phyloP scores from a whole-genome alignment of 2,797 vertebrate genomes.

The Peromyscus aztecus region DNA sequence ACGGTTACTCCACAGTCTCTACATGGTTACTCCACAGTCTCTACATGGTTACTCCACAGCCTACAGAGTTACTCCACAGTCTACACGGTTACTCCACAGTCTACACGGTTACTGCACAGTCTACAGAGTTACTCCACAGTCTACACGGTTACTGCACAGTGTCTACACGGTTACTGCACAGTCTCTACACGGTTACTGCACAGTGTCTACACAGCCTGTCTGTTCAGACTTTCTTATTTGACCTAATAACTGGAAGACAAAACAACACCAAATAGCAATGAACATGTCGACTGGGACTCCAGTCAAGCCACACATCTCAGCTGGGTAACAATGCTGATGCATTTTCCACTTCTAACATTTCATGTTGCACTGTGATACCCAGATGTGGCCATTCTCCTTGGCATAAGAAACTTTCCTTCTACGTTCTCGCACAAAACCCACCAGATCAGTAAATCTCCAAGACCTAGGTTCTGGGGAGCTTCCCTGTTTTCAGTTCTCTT shows the following conservation, averaged over 20 bases:
- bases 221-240: neutral
- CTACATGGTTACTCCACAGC: neutral
- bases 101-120: neutral
- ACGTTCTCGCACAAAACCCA: neutral
- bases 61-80: neutral
- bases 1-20: neutral
- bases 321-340: neutral
- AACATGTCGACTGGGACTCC: neutral
- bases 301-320: neutral
- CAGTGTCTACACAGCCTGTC: neutral
- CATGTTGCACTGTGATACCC: neutral
- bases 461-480: conserved; percentile 11
- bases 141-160: too few species aligned
- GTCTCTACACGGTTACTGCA: too few species aligned
- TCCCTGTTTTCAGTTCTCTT: conserved; percentile 7
- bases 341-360: neutral
- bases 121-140: neutral
- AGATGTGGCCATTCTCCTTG: neutral
- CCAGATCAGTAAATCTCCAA: neutral
- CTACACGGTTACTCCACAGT: neutral
- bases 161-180: too few species aligned
- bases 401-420: conserved; percentile 9
- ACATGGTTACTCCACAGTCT: neutral
- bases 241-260: conserved; percentile 12
- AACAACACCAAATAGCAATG: neutral